A percentile compares a stretch with the other conserved stretches of the same genome.
Evolutionary conservation across 2,888 invertebrate genomes (phyloP).

Genomic region (Polyommatus icarus): DNA sequence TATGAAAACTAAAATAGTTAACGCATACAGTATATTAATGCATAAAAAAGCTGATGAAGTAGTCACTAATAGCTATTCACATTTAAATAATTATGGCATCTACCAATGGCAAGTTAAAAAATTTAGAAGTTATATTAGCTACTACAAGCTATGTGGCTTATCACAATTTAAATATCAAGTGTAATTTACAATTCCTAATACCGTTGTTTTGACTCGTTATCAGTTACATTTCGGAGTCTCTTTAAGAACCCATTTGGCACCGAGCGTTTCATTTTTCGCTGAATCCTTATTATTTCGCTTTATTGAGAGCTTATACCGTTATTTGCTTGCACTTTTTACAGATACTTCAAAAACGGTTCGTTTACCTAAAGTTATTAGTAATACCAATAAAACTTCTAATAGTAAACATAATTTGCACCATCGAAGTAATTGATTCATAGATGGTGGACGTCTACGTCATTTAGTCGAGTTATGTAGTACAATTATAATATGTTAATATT

Average conservation of each 20-base stretch:
- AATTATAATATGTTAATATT: too few relatives aligned
- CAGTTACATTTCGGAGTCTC: background rate
- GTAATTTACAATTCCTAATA: background rate
- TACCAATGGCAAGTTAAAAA: too few relatives aligned
- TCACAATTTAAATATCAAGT: background rate
- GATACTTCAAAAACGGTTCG: background rate
- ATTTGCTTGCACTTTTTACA: background rate
- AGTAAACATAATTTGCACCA: too few relatives aligned
- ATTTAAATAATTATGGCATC: too few relatives aligned
- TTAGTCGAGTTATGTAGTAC: too few relatives aligned
- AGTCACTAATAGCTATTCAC: too few relatives aligned
- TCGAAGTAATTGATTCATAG: too few relatives aligned
- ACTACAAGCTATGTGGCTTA: background rate
- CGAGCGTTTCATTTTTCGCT: background rate
- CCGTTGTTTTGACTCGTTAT: background rate
- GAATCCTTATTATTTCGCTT: constrained; percentile 14
- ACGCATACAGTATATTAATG: background rate
- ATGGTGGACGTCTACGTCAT: too few relatives aligned
- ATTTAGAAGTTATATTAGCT: too few relatives aligned
- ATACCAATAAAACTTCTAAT: too few relatives aligned
- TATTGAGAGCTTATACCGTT: background rate
- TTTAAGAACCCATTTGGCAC: constrained; percentile 2
- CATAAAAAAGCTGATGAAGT: too few relatives aligned
- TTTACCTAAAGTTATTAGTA: too few relatives aligned
- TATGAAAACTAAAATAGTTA: background rate